These are phyloP conservation scores for Otus scops DNA, from an alignment of 2,797 vertebrate species.

Conservation along the genomic window DNA sequence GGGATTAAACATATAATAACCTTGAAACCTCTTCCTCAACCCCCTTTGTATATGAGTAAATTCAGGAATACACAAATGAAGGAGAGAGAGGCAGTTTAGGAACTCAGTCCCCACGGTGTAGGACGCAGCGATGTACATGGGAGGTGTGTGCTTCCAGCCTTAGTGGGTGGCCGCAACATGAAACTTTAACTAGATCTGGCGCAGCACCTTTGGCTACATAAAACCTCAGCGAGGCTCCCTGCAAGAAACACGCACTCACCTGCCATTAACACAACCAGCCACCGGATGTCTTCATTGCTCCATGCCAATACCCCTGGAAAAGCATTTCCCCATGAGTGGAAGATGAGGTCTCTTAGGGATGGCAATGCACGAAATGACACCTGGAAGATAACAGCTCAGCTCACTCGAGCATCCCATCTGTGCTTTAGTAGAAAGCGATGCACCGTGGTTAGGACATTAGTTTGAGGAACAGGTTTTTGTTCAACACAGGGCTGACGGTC, in stretches of 20 bases:
- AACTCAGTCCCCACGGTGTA: background rate
- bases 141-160: background rate
- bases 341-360: background rate
- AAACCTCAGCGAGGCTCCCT: background rate
- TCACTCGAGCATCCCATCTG: background rate
- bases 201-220: background rate
- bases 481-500: rapidly evolving
- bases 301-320: background rate
- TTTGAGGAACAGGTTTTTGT: background rate
- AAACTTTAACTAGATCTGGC: background rate
- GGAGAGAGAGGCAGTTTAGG: background rate
- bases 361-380: background rate
- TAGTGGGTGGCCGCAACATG: background rate
- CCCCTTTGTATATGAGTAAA: background rate
- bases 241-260: background rate
- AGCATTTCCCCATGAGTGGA: background rate
- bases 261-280: constrained; percentile 47
- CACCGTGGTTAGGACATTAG: background rate
- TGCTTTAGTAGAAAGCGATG: background rate
- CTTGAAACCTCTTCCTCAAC: background rate
- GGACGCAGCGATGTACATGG: rapidly evolving
- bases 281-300: constrained; percentile 68
- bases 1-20: background rate
- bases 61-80: background rate
- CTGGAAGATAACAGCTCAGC: background rate